phyloP scores from a whole-genome alignment of 2,888 invertebrate species.

The Linnaemya vulpina region DNA sequence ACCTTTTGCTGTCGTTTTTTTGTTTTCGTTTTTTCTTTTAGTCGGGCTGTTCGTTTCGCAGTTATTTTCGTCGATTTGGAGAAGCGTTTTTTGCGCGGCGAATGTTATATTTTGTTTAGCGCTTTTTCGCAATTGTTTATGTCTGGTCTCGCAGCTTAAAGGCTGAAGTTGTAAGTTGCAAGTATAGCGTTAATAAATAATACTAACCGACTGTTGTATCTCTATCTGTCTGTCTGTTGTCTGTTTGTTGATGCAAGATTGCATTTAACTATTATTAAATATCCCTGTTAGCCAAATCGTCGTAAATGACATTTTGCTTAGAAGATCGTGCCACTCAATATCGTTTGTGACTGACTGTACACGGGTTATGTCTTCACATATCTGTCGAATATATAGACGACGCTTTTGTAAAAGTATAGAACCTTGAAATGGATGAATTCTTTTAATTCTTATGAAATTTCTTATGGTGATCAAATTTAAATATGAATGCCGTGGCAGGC shows the following conservation, averaged over 20 bases:
- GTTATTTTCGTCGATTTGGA: constrained; percentile 15
- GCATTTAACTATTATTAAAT: constrained; percentile 19
- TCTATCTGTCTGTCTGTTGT: constrained; percentile 23
- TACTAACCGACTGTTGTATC: constrained; percentile 22
- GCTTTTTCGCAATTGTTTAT: constrained; percentile 59
- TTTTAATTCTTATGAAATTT: no score
- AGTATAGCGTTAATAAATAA: constrained; percentile 44
- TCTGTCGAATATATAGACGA: no score
- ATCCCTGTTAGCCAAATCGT: no score
- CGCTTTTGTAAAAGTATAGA: no score
- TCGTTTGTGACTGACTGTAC: no score
- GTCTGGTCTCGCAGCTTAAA: constrained; percentile 30
- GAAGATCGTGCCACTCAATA: no score
- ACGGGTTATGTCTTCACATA: no score
- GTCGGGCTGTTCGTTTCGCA: not conserved
- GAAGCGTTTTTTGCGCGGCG: constrained; percentile 8
- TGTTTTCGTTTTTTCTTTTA: constrained; percentile 12
- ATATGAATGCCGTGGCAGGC: no score
- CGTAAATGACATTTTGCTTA: no score
- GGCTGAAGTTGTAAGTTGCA: constrained; percentile 34
- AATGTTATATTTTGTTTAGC: constrained; percentile 39
- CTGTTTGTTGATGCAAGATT: constrained; percentile 28
- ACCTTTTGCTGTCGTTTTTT: constrained; percentile 38
- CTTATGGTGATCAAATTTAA: no score
- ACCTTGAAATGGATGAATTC: no score